Evolutionary conservation across 2,113 vertebrate species (phyloP), one percentile per base, ranked within the genome.

Genomic region (Coryphaenoides rupestris): DNA sequence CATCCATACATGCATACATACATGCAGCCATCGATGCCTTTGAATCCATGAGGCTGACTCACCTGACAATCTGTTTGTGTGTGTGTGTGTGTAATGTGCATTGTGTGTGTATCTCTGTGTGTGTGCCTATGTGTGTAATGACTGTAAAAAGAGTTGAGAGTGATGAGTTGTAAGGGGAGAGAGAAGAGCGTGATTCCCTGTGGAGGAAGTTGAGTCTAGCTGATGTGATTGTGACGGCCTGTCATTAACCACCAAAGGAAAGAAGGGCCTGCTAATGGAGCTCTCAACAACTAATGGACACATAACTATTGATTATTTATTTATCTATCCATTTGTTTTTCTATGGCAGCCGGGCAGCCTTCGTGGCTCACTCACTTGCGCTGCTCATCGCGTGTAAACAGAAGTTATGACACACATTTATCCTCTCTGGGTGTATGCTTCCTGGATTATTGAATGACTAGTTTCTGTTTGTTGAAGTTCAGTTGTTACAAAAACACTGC

Each of bases 231-330:
- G 85, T 72, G 84, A 87, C 81, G 72, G 77, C 72, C 84, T 80
- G 83, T 90, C 87, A 86, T 90, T 90, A 90, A 85, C 84, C 88
- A 71, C 86, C 84, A 86, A 81, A 81, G 66, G 83, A 68, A 81
- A 76, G 24, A 58, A 85, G 76, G 77, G 72, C 75, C n/a, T 78
- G 84, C 84, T 89, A 89, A 89, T 89, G 85, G 85, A 84, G 84
- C 86, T 88, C 78, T 89, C 83, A 89, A 85, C 86, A 87, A 83
- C 86, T 90, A 87, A 89, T 87, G 88, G 87, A 86, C 81, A 84
- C 87, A 83, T 79, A 84, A 83, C 70, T 83, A 86, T 87, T 61
- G 84, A 88, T 89, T 86, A 86, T 89, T 88, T 88, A 90, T 90
- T 90, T 87, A 88, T 87, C 83, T 86, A 80, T 85, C 76, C 72